Conservation (phyloP, 1,140 invertebrate genomes). For the Akabosia matsudoensis region DNA sequence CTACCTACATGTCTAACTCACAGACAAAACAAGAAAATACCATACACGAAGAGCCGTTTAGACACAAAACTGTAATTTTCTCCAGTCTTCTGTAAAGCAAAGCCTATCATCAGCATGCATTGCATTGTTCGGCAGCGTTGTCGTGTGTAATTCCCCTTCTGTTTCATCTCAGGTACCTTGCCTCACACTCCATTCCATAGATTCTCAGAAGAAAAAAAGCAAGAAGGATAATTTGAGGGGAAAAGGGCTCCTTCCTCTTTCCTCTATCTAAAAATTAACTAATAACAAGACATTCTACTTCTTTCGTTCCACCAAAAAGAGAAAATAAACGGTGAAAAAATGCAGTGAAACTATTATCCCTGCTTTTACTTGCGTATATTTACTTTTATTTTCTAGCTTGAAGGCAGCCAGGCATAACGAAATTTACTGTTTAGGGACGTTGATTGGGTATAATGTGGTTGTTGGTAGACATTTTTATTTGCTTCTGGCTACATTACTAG, state of each 20-base stretch:
- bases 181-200: not conserved
- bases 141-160: not conserved
- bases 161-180: not conserved
- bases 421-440: not conserved
- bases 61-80: not conserved
- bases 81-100: not conserved
- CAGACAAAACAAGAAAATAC: not conserved
- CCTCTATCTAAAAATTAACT: not conserved
- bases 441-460: not conserved
- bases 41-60: not conserved
- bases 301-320: not conserved
- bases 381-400: not conserved
- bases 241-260: not conserved
- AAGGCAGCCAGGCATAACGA: not conserved
- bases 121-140: not conserved
- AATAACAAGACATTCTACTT: not conserved
- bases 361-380: not conserved
- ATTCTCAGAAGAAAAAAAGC: no score
- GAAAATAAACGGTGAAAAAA: not conserved
- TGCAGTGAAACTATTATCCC: not conserved
- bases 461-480: no score
- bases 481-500: not conserved
- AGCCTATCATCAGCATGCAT: not conserved
- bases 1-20: not conserved
- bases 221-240: not conserved